A percentile compares a stretch with the other conserved stretches of the same genome.
phyloP scores from a whole-genome alignment of 2,797 vertebrate species.

The Adelosebastes latens region DNA sequence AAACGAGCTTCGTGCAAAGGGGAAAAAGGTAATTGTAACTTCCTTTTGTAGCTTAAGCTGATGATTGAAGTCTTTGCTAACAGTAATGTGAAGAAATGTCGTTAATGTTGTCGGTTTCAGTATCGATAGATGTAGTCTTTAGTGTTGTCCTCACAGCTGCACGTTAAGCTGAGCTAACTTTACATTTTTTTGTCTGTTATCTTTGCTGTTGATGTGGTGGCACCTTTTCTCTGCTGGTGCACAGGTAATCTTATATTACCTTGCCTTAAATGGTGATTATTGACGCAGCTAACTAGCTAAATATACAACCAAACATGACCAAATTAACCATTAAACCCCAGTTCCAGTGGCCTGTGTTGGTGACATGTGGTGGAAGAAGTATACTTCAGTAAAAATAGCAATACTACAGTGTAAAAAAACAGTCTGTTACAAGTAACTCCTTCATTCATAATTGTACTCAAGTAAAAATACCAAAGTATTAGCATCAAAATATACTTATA shows the following conservation, averaged over 20 bases:
- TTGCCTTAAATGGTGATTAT: background rate
- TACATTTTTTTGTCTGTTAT: background rate
- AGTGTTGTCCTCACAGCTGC: background rate
- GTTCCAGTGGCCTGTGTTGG: background rate
- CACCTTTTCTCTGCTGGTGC: background rate
- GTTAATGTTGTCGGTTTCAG: background rate
- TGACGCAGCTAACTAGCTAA: background rate
- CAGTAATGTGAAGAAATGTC: background rate
- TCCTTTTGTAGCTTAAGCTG: background rate
- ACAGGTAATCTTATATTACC: too few species aligned
- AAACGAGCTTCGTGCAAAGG: background rate
- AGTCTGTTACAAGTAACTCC: background rate
- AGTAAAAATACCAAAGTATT: background rate
- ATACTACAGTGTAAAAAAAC: background rate
- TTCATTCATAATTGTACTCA: too few species aligned
- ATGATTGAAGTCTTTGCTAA: background rate
- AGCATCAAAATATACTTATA: background rate
- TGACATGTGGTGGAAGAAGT: background rate
- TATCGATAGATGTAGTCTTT: background rate
- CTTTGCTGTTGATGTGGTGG: background rate
- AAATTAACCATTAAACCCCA: background rate
- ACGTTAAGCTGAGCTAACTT: background rate
- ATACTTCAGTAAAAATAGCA: background rate
- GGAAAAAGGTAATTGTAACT: conserved; percentile 40
- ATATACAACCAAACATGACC: background rate